Conservation (phyloP, 2,888 invertebrate species). For the Lithophane ornitopus region DNA sequence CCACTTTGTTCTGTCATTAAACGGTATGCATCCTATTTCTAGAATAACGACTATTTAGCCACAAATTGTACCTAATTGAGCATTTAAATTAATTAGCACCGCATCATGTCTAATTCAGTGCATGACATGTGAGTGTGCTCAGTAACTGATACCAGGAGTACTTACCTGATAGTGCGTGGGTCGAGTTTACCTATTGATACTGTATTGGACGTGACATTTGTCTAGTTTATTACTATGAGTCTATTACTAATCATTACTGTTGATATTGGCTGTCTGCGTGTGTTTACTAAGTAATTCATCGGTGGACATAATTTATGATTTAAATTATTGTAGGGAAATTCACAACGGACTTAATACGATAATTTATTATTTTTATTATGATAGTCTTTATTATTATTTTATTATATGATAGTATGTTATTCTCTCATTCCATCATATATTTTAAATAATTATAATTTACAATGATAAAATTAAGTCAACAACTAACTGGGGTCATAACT, state of each 20-base stretch:
- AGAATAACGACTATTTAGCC: constrained; percentile 20
- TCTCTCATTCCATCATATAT: no score
- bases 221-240: constrained; percentile 20
- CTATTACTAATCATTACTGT: constrained; percentile 27
- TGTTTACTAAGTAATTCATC: constrained; percentile 1
- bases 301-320: background rate
- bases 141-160: constrained; percentile 3
- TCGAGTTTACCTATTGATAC: constrained; percentile 16
- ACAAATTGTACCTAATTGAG: constrained; percentile 56
- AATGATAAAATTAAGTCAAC: background rate
- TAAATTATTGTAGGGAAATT: background rate
- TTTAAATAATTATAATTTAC: background rate
- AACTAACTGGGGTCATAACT: background rate
- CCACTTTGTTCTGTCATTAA: constrained; percentile 9
- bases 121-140: constrained; percentile 30
- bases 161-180: constrained; percentile 19
- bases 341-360: background rate
- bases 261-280: constrained; percentile 1
- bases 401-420: no score
- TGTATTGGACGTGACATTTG: constrained; percentile 35
- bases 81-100: constrained; percentile 50
- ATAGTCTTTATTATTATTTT: background rate
- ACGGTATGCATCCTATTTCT: constrained; percentile 5
- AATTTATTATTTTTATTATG: background rate
- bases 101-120: constrained; percentile 45